Conservation (phyloP, 2,797 vertebrate species). For the Glossophaga mutica region DNA sequence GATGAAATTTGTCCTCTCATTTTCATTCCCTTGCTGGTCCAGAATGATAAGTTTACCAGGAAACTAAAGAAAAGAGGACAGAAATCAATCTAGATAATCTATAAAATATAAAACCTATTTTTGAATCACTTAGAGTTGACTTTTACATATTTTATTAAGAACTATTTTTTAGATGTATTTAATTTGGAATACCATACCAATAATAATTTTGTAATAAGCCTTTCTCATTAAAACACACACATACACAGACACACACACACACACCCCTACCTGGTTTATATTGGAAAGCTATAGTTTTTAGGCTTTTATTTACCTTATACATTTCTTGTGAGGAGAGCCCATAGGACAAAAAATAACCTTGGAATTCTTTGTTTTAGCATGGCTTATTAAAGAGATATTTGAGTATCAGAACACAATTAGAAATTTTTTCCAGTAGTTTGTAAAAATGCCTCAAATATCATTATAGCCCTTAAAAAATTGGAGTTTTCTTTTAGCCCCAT, state of each 20-base stretch:
- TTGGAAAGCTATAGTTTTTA: neutral
- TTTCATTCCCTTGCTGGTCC: neutral
- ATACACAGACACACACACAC: neutral
- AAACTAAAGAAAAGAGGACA: neutral
- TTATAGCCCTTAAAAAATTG: neutral
- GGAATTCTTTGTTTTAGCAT: neutral
- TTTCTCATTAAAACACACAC: neutral
- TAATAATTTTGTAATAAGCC: neutral
- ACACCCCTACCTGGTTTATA: neutral
- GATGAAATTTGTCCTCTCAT: neutral
- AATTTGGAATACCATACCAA: neutral
- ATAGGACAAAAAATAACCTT: neutral
- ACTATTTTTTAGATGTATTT: constrained; percentile 31
- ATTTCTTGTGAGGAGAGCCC: neutral
- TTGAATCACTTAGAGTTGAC: constrained; percentile 43
- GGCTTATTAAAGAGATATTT: neutral
- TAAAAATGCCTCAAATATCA: neutral
- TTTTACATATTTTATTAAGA: constrained; percentile 50
- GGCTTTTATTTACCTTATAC: neutral
- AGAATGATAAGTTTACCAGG: neutral
- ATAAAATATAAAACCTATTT: constrained; percentile 33
- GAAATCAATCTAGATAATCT: neutral
- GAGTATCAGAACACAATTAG: neutral
- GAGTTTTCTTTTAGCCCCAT: neutral
- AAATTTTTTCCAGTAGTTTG: neutral